Evolutionary conservation across 2,113 vertebrate species (phyloP).

Genomic region (Candoia aspera): DNA sequence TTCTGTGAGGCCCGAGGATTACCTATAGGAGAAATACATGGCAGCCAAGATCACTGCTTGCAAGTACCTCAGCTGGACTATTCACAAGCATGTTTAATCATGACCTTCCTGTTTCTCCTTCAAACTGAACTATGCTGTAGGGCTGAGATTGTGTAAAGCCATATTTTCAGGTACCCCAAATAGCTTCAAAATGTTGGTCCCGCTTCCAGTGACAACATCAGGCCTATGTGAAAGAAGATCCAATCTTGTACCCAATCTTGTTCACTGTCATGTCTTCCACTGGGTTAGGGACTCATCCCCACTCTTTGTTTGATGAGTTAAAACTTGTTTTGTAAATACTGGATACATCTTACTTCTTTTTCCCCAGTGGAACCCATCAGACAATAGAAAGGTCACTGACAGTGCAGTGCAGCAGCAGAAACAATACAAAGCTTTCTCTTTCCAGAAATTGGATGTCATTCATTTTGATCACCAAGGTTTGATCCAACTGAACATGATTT

Average conservation of each 20-base stretch:
- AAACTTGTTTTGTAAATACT: neutral
- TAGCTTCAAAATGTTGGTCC: neutral
- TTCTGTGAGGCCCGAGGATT: neutral
- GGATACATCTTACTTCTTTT: neutral
- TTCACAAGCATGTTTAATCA: neutral
- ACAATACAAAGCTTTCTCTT: neutral
- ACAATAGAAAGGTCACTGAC: neutral
- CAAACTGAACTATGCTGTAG: neutral
- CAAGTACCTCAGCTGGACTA: neutral
- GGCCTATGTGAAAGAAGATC: neutral
- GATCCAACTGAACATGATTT: neutral
- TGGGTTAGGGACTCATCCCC: neutral
- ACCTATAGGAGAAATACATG: neutral
- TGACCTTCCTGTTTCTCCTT: neutral
- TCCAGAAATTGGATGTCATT: neutral
- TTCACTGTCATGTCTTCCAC: neutral
- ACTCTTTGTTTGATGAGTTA: neutral
- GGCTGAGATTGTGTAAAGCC: neutral
- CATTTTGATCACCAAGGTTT: neutral
- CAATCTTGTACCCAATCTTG: neutral
- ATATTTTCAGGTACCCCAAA: neutral
- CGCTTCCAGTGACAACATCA: neutral
- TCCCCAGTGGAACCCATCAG: neutral
- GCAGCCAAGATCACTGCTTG: neutral
- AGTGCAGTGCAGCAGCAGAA: neutral